Evolutionary conservation across 2,888 invertebrate genomes (phyloP), one percentile per base, ranked within the genome.

Genomic region (Dasysyrphus albostriatus): DNA sequence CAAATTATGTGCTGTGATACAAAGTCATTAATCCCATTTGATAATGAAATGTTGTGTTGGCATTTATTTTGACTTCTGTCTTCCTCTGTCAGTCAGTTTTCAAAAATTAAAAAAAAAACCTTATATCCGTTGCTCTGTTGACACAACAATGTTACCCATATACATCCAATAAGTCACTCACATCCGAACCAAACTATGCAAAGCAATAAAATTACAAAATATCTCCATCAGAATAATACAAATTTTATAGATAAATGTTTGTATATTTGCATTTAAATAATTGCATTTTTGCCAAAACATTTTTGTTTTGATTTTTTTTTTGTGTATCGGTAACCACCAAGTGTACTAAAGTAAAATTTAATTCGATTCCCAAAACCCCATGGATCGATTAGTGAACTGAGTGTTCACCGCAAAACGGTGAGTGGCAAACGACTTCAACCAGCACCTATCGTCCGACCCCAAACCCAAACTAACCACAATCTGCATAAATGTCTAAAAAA

Each of bases 401-500:
- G 32, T 44, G 19, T 10, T 54, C 58, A 75, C 81, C 69, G 56
- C 65, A 54, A 54, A 49, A 54, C 29, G 39, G 54, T 69, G 69
- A 69, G 69, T 69, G 51, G 69, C 54, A 54, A 69, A 54, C 29
- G 24, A 37, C 29, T 69, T 29, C n/a, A 81, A 49, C 65, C 10
- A 42, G 34, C 65, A 63, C 49, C 34, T 61, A 65, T 14, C 39
- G 19, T 63, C 29, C 63, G 69, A 70, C 61, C 72, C 47, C 69
- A 79, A 78, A 56, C 19, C 12, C 29, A 34, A 58, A 74, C 39
- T 16, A 58, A 74, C 83, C 81, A 67, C 80, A 80, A 84, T 84
- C 84, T 83, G 70, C 76, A 84, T 84, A 84, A 76, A 80, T 59
- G 72, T 80, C 84, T 72, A 69, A 76, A 74, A 67, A 85, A 81